Conservation (phyloP, 1,140 invertebrate genomes). For the Antheraea pernyi region DNA sequence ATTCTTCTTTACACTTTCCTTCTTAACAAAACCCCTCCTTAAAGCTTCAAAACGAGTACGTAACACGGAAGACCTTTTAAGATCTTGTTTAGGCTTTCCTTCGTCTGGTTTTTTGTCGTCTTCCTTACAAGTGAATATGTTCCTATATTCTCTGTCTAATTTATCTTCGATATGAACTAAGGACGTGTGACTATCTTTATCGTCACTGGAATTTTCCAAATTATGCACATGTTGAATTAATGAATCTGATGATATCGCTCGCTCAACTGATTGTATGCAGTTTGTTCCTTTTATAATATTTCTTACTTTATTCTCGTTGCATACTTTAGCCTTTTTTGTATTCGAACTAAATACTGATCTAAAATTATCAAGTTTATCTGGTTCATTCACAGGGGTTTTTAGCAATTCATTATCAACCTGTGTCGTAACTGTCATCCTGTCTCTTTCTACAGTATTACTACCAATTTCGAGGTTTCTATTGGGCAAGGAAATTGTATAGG, state of each 20-base stretch:
- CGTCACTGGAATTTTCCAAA: conserved; percentile 49
- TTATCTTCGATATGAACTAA: conserved; percentile 54
- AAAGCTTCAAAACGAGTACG: conserved; percentile 51
- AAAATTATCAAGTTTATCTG: conserved; percentile 1
- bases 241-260: conserved; percentile 50
- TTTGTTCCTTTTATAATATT: neutral
- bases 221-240: conserved; percentile 58
- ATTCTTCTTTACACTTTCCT: conserved; percentile 40
- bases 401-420: conserved; percentile 19
- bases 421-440: conserved; percentile 20
- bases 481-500: neutral
- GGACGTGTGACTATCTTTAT: conserved; percentile 34
- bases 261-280: neutral
- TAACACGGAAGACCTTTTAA: conserved; percentile 48
- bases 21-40: conserved; percentile 41
- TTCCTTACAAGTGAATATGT: conserved; percentile 39
- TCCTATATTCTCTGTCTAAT: conserved; percentile 54
- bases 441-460: conserved; percentile 27
- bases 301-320: neutral
- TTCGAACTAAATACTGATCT: neutral
- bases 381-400: neutral
- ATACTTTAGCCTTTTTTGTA: neutral
- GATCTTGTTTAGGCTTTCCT: conserved; percentile 31
- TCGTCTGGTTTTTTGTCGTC: conserved; percentile 33
- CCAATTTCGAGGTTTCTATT: conserved; percentile 23